Conservation (phyloP, 2,113 vertebrate genomes). For the Nerophis lumbriciformis region DNA sequence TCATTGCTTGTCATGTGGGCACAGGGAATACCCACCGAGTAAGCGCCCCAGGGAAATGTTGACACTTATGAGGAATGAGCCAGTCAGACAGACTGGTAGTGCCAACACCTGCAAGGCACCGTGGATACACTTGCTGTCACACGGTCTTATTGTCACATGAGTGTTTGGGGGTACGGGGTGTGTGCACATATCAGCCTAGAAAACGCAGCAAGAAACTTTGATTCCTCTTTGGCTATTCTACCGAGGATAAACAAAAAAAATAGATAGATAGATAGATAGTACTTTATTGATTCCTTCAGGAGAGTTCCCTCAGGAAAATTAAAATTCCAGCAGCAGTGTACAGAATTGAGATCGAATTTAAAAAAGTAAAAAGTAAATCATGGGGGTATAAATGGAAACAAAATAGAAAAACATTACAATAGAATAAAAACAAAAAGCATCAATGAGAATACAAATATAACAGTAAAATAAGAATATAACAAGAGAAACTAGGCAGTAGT, state of each 20-base stretch:
- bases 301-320: no score
- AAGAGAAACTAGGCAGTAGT: no score
- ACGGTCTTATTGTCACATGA: constrained; percentile 9
- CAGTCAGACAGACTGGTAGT: constrained; percentile 16
- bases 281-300: no score
- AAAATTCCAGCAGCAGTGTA: no score
- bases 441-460: no score
- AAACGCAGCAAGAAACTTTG: constrained; percentile 8
- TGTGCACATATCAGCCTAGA: constrained; percentile 7
- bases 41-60: constrained; percentile 35
- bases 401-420: no score
- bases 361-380: no score
- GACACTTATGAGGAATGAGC: constrained; percentile 35
- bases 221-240: constrained; percentile 6
- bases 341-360: no score
- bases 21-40: constrained; percentile 23
- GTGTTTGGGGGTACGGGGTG: constrained; percentile 1
- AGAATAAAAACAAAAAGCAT: no score
- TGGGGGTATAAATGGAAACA: no score
- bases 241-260: constrained; percentile 9
- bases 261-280: no score
- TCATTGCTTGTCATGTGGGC: constrained; percentile 27
- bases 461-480: no score
- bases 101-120: constrained; percentile 42
- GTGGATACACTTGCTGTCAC: constrained; percentile 15